Conservation (phyloP, 2,888 invertebrate genomes). For the Leuctra nigra region DNA sequence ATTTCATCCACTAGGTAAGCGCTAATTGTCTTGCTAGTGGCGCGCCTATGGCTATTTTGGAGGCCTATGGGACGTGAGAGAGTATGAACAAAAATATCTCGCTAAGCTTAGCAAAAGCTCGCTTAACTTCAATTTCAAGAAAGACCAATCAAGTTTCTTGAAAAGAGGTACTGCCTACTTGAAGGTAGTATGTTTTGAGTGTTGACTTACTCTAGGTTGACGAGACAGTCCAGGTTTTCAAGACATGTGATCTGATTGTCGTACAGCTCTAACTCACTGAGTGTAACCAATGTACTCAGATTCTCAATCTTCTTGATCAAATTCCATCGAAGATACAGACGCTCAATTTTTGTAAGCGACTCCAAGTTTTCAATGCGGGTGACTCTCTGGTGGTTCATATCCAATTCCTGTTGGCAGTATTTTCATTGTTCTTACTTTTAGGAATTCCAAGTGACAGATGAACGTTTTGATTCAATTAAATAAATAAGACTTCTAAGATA, state of each 20-base stretch:
- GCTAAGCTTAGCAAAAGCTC: too few species aligned
- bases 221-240: constrained; percentile 79
- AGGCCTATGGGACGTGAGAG: too few species aligned
- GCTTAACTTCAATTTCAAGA: too few species aligned
- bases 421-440: too few species aligned
- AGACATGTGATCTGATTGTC: constrained; percentile 94
- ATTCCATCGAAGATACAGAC: constrained; percentile 88
- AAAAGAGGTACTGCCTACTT: not conserved
- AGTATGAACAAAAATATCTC: too few species aligned
- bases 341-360: constrained; percentile 64
- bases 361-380: constrained; percentile 80
- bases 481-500: not conserved
- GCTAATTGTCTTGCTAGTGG: too few species aligned
- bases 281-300: constrained; percentile 61
- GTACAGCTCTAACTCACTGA: constrained; percentile 88
- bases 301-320: constrained; percentile 92
- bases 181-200: not conserved
- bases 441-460: too few species aligned
- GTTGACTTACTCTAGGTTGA: constrained; percentile 76
- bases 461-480: too few species aligned
- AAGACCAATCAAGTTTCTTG: not conserved
- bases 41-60: too few species aligned
- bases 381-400: constrained; percentile 84
- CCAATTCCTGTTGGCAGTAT: constrained; percentile 24
- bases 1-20: too few species aligned